Evolutionary conservation across 2,113 vertebrate species (phyloP).

Genomic region (Empidonax traillii): DNA sequence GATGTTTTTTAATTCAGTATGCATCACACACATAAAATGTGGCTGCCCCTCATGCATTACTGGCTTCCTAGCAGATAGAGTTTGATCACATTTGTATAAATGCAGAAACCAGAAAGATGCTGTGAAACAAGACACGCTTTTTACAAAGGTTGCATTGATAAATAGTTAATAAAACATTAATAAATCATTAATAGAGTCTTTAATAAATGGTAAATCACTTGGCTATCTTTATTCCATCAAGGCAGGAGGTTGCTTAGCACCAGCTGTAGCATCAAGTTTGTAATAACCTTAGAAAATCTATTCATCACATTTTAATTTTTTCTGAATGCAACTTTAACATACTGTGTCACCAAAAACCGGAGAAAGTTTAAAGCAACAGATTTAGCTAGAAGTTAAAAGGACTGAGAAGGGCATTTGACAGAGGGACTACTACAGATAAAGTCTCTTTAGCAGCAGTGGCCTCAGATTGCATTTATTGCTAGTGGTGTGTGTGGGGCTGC

Average conservation of each 20-base stretch:
- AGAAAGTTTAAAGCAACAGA: background rate
- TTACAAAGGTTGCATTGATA: constrained; percentile 32
- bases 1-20: background rate
- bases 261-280: background rate
- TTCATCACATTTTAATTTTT: background rate
- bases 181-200: constrained; percentile 41
- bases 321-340: background rate
- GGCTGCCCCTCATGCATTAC: background rate
- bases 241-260: constrained; percentile 13
- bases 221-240: constrained; percentile 15
- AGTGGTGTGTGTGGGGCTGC: background rate
- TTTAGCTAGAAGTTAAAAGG: background rate
- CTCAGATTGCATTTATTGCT: background rate
- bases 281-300: constrained; percentile 8
- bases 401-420: background rate
- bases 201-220: constrained; percentile 54
- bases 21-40: background rate
- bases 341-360: background rate
- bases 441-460: background rate
- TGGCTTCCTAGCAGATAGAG: background rate
- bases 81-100: constrained; percentile 11
- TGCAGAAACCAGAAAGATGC: background rate
- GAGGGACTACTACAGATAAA: background rate
- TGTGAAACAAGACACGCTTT: background rate
- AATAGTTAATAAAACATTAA: constrained; percentile 59